phyloP scores from a whole-genome alignment of 2,797 vertebrate species.

The Poeciliopsis gracilis region DNA sequence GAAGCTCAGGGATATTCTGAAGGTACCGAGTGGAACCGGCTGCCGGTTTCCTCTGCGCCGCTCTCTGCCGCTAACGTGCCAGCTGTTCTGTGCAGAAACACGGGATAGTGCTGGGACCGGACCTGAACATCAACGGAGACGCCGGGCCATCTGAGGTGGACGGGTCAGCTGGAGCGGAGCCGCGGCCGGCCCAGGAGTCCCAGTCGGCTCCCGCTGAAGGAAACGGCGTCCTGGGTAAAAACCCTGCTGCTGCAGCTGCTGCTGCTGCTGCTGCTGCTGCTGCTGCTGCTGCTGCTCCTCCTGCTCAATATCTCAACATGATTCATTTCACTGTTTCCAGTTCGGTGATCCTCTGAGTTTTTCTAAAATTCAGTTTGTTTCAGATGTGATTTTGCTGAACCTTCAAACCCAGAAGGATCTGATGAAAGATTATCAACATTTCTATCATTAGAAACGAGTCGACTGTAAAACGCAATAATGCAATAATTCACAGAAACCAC shows the following conservation, averaged over 20 bases:
- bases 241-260: slow-evolving; percentile 22
- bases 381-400: not conserved
- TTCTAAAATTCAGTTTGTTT: not conserved
- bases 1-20: slow-evolving; percentile 90
- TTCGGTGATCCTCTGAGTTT: slow-evolving; percentile 21
- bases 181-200: slow-evolving; percentile 6
- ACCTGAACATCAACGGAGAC: slow-evolving; percentile 84
- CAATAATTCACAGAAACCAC: not conserved
- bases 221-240: slow-evolving; percentile 80
- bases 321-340: not conserved
- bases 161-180: slow-evolving; percentile 34
- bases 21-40: slow-evolving; percentile 82
- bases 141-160: slow-evolving; percentile 59
- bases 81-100: slow-evolving; percentile 86
- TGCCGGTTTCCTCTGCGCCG: too few relatives aligned
- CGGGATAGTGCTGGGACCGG: slow-evolving; percentile 88
- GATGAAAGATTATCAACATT: not conserved
- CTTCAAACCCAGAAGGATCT: not conserved
- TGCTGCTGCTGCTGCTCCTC: too few relatives aligned
- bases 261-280: not conserved
- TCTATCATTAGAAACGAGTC: not conserved
- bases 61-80: slow-evolving; percentile 8
- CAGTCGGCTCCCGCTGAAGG: slow-evolving; percentile 58
- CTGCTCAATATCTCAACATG: not conserved
- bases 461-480: not conserved